Evolutionary conservation across 2,113 vertebrate genomes (phyloP), one percentile per base, ranked within the genome.

Genomic region (Casuarius casuarius): DNA sequence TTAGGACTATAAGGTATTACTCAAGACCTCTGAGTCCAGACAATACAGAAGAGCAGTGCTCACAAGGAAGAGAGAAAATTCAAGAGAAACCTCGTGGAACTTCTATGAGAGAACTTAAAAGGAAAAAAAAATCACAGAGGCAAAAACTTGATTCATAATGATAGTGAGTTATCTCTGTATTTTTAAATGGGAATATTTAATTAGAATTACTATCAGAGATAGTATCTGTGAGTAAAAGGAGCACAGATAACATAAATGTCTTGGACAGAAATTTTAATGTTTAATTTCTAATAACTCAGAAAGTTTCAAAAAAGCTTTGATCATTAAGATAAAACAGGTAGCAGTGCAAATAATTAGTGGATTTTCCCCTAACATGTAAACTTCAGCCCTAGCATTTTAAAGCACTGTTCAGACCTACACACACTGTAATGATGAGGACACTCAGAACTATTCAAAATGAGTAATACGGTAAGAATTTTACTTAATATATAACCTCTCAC

Each of bases 241-340:
- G 48, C 14, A 65, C 48, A 87, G 80, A 25, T 70, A 28, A 28
- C 70, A 29, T 70, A 68, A 76, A 80, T 86, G 63, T 86, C 31
- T 86, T 48, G 80, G 46, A 52, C 66, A 93, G 62, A 83, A 79
- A 17, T 79, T 65, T 33, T 46, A 46, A 51, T 78, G 3, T 92
- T 88, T 75, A 67, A 76, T 94, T 92, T 92, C 72, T 79, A 65
- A 61, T 86, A 73, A 86, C 52, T 65, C 7, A 20, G 22, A 68
- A 68, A 68, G 17, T 59, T 78, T 87, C 42, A 52, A 42, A 67
- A 72, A 42, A 78, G 3, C 40, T 92, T 93, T 51, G 3, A 52
- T 17, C n/a, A 52, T 20, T 38, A 51, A 20, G n/a, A 72, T 23
- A 52, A 52, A 13, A 38, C 25, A 40, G 18, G 13, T 29, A 40